A percentile compares a stretch with the other conserved stretches of the same genome.
phyloP scores from a whole-genome alignment of 2,113 vertebrate species.

The Proteles cristata region DNA sequence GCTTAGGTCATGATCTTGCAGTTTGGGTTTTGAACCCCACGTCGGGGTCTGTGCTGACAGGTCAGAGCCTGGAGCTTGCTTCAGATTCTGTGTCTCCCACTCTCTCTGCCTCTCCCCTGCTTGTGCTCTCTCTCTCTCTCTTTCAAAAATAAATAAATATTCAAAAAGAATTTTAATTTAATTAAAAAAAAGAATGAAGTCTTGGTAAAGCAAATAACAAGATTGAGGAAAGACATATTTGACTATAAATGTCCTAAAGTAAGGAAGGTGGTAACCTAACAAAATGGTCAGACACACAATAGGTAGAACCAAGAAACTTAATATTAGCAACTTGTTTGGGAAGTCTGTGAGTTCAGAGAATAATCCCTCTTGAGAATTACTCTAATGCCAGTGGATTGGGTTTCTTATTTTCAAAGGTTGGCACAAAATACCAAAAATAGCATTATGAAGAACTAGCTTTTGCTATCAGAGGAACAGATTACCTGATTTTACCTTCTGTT shows the following conservation, averaged over 20 bases:
- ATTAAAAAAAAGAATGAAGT: neutral
- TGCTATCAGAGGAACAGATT: neutral
- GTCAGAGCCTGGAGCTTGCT: too few species aligned
- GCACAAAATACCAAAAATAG: neutral
- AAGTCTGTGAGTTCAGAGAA: neutral
- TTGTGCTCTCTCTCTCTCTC: too few species aligned
- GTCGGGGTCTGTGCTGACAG: too few species aligned
- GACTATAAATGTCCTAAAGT: neutral
- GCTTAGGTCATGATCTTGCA: too few species aligned
- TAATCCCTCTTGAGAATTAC: neutral
- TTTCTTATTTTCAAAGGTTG: neutral
- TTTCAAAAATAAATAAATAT: too few species aligned
- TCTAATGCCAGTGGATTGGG: neutral
- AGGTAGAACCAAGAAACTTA: neutral
- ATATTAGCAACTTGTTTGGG: neutral
- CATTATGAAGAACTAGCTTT: neutral
- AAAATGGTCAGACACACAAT: neutral
- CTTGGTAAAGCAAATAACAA: neutral
- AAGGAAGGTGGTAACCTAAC: neutral
- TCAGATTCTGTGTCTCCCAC: too few species aligned
- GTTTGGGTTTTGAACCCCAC: too few species aligned
- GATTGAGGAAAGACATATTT: slow-evolving; percentile 5
- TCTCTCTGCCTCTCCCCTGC: too few species aligned
- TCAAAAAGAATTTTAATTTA: too few species aligned
- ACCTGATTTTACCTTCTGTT: neutral